Evolutionary conservation across 2,113 vertebrate genomes (phyloP), one percentile per base, ranked within the genome.

Genomic region (Alosa alosa): DNA sequence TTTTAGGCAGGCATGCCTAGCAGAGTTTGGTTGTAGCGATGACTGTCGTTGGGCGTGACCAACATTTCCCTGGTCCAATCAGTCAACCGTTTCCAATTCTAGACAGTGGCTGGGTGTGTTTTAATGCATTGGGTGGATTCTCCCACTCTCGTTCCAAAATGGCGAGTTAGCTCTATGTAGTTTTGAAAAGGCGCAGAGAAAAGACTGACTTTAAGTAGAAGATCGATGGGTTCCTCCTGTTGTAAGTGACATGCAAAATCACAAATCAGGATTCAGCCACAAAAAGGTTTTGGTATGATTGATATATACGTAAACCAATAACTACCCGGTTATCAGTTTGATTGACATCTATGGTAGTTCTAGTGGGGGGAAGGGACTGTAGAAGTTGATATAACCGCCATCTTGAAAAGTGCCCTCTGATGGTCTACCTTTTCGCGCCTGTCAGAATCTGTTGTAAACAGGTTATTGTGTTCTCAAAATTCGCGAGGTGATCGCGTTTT

Each of bases 341-440:
- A 95, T 83, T 89, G 94, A 91, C 94, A 91, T 11, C 13, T 84
- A 13, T 64, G 86, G 90, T 87, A 89, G 87, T 87, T 91, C 87
- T 85, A 84, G 92, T 95, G 94, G 95, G 94, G 94, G 94, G 95
- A 94, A 93, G 94, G 95, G 94, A 91, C 90, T 50, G 93, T 84
- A 90, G 91, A 93, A 95, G 93, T 94, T 95, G 94, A 94, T 90
- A 91, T 91, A 90, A 91, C 93, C 94, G 94, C 95, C 95, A 96
- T 96, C 95, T 95, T 96, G 95, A 91, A 95, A 94, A 95, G 93
- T 94, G 90, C 87, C 83, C 89, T 92, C 90, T 87, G 92, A 92
- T 93, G 90, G 87, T 92, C 89, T 93, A 83, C 88, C 85, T 89
- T 95, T 95, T 95, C 92, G 94, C 94, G 94, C 94, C 93, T 92